A percentile compares a stretch with the other conserved stretches of the same genome.
phyloP scores from a whole-genome alignment of 2,113 vertebrate genomes.

The Pogona vitticeps region DNA sequence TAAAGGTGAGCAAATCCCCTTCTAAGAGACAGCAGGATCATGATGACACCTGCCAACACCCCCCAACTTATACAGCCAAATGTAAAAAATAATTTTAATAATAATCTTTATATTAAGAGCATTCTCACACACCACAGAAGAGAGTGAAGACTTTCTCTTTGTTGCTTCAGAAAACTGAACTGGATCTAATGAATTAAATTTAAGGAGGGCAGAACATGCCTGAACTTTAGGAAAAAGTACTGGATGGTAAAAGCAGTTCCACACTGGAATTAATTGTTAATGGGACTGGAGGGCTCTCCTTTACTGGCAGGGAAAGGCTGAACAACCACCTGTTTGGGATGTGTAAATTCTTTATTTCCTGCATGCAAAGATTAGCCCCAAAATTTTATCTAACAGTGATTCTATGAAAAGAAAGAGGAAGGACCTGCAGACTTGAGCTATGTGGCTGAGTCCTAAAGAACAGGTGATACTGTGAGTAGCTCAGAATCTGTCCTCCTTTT shows the following conservation, averaged over 20 bases:
- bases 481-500: not conserved
- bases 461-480: too few species aligned
- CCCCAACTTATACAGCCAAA: not conserved
- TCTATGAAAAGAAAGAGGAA: not conserved
- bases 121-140: not conserved
- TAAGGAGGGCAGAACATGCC: not conserved
- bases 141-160: not conserved
- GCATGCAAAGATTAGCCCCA: not conserved
- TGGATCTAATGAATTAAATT: not conserved
- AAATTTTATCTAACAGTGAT: not conserved
- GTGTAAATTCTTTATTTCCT: not conserved
- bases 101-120: not conserved
- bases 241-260: not conserved
- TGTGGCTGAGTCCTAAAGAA: not conserved
- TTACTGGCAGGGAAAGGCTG: not conserved
- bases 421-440: not conserved
- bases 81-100: not conserved
- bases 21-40: not conserved
- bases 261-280: not conserved
- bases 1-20: not conserved
- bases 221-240: not conserved
- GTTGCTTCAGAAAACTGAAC: not conserved
- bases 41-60: not conserved
- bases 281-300: not conserved
- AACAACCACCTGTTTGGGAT: too few species aligned